Evolutionary conservation across 2,113 vertebrate genomes (phyloP).

Genomic region (Chaetorhynchus papuensis): DNA sequence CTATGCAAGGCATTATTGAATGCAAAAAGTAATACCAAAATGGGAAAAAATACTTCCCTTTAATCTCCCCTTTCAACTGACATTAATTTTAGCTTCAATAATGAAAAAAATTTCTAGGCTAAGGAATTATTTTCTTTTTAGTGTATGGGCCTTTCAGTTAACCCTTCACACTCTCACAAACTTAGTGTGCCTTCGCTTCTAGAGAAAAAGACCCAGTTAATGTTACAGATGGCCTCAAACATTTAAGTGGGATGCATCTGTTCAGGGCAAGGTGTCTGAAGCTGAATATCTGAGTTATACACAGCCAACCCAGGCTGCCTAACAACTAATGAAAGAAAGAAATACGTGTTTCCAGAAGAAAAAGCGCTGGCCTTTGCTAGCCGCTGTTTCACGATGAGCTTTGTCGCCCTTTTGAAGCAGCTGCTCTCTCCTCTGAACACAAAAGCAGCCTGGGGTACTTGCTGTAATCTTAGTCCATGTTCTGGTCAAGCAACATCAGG

Average conservation of each 20-base stretch:
- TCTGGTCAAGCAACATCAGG: not conserved
- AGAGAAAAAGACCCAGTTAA: not conserved
- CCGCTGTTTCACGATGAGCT: not conserved
- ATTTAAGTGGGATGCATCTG: not conserved
- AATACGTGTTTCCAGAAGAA: not conserved
- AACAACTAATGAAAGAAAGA: not conserved
- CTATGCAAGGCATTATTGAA: not conserved
- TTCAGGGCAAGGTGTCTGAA: not conserved
- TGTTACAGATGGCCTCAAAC: not conserved
- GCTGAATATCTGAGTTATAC: not conserved
- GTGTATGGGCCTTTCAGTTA: not conserved
- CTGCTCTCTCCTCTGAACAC: not conserved
- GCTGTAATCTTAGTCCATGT: not conserved
- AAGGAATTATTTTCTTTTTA: not conserved
- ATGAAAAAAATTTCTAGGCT: not conserved
- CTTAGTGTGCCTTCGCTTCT: not conserved
- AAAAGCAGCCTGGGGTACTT: not conserved
- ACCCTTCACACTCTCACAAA: not conserved
- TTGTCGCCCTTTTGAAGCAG: not conserved
- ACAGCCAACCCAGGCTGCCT: not conserved
- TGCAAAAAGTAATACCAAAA: slow-evolving; percentile 11
- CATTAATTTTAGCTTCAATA: slow-evolving; percentile 14
- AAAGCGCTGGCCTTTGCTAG: not conserved
- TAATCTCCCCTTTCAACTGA: slow-evolving; percentile 42
- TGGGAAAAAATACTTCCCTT: not conserved